Evolutionary conservation across 2,888 invertebrate species (phyloP), one percentile per base, ranked within the genome.

Genomic region (Hemicrepidius hirtus): DNA sequence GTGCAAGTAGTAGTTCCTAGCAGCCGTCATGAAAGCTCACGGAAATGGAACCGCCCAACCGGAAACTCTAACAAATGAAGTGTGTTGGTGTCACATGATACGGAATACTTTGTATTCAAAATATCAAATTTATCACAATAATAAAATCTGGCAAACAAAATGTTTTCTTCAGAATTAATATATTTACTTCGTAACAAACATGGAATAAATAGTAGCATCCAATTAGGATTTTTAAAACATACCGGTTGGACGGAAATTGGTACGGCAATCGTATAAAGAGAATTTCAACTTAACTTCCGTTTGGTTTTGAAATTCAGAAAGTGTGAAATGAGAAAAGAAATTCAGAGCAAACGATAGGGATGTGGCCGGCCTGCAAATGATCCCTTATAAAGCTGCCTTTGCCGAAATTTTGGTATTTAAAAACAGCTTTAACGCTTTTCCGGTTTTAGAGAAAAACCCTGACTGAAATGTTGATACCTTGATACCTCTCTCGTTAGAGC

Each of bases 1-100:
- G 62, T 9, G 18, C 37, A 41, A 24, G 24, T 18, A 37, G 60
- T 49, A 59, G 21, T 57, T n/a, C n/a, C 55, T n/a, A 44, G 21
- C 69, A 53, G 21, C 37, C 37, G 64, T 66, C 55, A 57, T 57
- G 70, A 66, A 70, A 70, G 50, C 55, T 64, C 53, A 55, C 64
- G 70, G 65, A 70, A 70, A 49, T 46, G 50, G 55, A 64, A 50
- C 40, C 70, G 37, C 55, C 64, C 21, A 64, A 44, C 70, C 70
- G 70, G 70, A 70, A 70, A 65, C 65, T 64, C 55, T 70, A 70
- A 70, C 46, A 70, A 70, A 70, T 70, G 70, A 70, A 70, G 70
- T 70, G 53, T 49, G 44, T 5, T 46, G 24, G 21, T 35, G 57
- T 57, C 55, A 57, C 65, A 70, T 65, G 53, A 53, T 66, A 28